Conservation (phyloP, 53 echinoderm and acorn worm genomes). For the Zoroaster sp. region DNA sequence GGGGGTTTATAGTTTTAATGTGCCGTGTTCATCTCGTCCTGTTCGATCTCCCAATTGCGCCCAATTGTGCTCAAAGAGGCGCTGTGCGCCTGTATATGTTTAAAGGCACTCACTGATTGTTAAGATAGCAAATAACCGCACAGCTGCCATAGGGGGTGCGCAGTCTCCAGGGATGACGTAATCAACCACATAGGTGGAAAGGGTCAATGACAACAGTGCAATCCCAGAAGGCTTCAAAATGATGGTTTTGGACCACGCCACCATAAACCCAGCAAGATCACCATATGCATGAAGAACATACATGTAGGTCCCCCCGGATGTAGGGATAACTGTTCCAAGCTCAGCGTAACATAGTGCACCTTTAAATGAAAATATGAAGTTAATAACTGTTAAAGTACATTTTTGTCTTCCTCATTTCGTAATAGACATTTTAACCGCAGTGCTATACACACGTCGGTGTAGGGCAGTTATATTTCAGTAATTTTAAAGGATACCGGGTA, state of each 20-base stretch:
- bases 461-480: no score
- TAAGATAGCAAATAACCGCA: slow-evolving; percentile 16
- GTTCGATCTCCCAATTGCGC: no score
- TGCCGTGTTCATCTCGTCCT: neutral
- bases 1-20: no score
- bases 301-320: slow-evolving; percentile 10
- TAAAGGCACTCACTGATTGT: slow-evolving; percentile 5
- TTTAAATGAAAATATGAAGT: neutral
- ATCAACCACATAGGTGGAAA: slow-evolving; percentile 6
- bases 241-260: neutral
- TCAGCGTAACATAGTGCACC: slow-evolving; percentile 25
- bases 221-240: neutral
- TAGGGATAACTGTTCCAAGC: neutral
- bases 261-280: slow-evolving; percentile 14
- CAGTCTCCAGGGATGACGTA: slow-evolving; percentile 42
- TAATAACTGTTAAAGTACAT: neutral
- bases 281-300: slow-evolving; percentile 17
- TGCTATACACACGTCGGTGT: no score
- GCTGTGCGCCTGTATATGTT: no score
- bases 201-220: neutral
- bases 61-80: no score
- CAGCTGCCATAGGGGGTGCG: slow-evolving; percentile 22
- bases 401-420: neutral
- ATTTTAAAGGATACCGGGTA: neutral
- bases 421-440: neutral